Percentiles rank a stretch among this genome's conserved stretches.
phyloP scores from a whole-genome alignment of 2,797 vertebrate species.

The Australoheros facetus region DNA sequence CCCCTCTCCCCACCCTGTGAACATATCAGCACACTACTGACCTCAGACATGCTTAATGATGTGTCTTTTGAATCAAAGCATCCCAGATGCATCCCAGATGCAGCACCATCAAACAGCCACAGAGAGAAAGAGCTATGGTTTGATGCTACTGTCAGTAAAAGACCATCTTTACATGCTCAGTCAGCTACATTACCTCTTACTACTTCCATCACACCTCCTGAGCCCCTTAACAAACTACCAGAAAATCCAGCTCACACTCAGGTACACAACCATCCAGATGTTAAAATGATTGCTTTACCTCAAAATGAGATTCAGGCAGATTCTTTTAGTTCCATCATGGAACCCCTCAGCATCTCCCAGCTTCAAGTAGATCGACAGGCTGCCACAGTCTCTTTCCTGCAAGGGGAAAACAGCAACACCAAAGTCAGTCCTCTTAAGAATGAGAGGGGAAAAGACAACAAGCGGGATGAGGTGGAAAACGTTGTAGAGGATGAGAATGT shows the following conservation, averaged over 20 bases:
- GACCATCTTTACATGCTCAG: background rate
- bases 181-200: background rate
- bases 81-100: conserved; percentile 9
- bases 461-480: background rate
- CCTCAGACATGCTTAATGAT: conserved; percentile 18
- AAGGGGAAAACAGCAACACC: conserved; percentile 9
- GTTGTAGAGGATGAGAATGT: background rate
- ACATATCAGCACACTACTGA: background rate
- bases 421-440: background rate
- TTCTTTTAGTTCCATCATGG: conserved; percentile 44
- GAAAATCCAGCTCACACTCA: conserved; percentile 1
- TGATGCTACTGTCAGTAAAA: background rate
- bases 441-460: background rate
- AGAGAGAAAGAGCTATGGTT: conserved; percentile 1
- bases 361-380: conserved; percentile 55
- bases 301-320: conserved; percentile 22
- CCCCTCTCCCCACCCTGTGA: conserved; percentile 73
- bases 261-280: background rate
- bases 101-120: background rate
- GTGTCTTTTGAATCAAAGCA: conserved; percentile 48
- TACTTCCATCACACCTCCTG: background rate
- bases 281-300: conserved; percentile 17
- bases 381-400: conserved; percentile 36
- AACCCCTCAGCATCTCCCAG: conserved; percentile 72
- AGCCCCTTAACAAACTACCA: background rate